A percentile compares a stretch with the other conserved stretches of the same genome.
These are phyloP conservation scores for Gastracanthus pulcherrimus DNA, from an alignment of 2,888 invertebrate genomes.

Conservation along the genomic window DNA sequence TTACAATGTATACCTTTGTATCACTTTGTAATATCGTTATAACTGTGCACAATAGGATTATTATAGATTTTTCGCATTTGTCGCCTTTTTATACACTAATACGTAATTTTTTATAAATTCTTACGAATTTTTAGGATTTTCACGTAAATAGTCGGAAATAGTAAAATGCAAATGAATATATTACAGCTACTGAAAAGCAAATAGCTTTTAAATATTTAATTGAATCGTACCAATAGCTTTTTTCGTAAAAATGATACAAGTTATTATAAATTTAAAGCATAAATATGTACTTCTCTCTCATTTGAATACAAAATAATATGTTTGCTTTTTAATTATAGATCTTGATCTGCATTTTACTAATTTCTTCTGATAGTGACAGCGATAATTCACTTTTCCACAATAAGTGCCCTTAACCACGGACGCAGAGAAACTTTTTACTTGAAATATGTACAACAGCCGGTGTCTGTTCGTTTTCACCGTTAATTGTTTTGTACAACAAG, in stretches of 20 bases:
- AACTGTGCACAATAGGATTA: slow-evolving; percentile 41
- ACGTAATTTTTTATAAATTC: slow-evolving; percentile 27
- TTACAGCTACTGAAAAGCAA: too few relatives aligned
- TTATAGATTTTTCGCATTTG: slow-evolving; percentile 38
- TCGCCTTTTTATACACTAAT: slow-evolving; percentile 23
- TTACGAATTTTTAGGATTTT: slow-evolving; percentile 46
- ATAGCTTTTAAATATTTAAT: too few relatives aligned
- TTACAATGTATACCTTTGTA: slow-evolving; percentile 57
- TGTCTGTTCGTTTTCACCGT: not conserved
- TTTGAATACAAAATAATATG: too few relatives aligned
- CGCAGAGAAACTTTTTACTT: slow-evolving; percentile 5
- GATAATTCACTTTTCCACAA: slow-evolving; percentile 16
- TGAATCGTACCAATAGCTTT: too few relatives aligned
- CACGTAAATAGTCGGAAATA: not conserved
- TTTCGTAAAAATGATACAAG: too few relatives aligned
- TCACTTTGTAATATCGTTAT: slow-evolving; percentile 52
- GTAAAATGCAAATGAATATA: not conserved
- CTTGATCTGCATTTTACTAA: not conserved
- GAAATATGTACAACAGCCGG: not conserved
- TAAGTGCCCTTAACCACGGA: slow-evolving; percentile 44
- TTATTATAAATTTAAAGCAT: too few relatives aligned
- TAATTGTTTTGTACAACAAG: not conserved
- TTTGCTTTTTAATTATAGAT: not conserved
- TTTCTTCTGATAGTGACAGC: not conserved
- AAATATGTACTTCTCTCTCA: too few relatives aligned